Conservation (phyloP, 2,797 vertebrate genomes). For the Ispidina lecontei region DNA sequence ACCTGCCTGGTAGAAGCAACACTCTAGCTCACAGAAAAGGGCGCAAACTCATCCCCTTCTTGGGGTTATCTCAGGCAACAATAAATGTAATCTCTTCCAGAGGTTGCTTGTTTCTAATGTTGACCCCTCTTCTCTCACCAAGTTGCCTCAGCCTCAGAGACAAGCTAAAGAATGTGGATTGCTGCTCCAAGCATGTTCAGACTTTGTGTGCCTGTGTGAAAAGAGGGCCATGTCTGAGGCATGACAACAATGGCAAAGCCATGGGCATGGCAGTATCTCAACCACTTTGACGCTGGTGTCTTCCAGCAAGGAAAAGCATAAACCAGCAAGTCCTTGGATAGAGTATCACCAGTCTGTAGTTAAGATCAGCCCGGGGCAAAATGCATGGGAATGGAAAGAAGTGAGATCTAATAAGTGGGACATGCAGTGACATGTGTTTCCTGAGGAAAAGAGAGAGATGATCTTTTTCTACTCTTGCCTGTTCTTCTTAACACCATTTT, state of each 20-base stretch:
- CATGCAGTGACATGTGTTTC: background rate
- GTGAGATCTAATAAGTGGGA: background rate
- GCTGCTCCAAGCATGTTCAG: background rate
- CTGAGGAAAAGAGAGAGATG: background rate
- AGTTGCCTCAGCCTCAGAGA: background rate
- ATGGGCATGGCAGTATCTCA: background rate
- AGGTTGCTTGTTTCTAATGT: background rate
- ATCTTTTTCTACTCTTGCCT: constrained; percentile 11
- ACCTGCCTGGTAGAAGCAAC: background rate
- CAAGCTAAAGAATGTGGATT: background rate
- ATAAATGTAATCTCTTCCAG: background rate
- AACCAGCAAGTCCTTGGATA: background rate
- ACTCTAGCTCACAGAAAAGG: background rate
- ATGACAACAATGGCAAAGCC: background rate
- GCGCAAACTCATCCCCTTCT: background rate
- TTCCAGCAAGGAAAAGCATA: background rate
- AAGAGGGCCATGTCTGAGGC: background rate
- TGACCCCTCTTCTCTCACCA: background rate
- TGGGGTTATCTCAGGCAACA: background rate
- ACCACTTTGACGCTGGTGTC: background rate
- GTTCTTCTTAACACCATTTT: constrained; percentile 17
- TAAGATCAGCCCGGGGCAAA: background rate
- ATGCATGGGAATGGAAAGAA: background rate
- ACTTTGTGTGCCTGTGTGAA: background rate
- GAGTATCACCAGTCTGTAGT: background rate